These are phyloP conservation scores for Taenaris catops DNA, from an alignment of 2,888 invertebrate species.

Conservation along the genomic window DNA sequence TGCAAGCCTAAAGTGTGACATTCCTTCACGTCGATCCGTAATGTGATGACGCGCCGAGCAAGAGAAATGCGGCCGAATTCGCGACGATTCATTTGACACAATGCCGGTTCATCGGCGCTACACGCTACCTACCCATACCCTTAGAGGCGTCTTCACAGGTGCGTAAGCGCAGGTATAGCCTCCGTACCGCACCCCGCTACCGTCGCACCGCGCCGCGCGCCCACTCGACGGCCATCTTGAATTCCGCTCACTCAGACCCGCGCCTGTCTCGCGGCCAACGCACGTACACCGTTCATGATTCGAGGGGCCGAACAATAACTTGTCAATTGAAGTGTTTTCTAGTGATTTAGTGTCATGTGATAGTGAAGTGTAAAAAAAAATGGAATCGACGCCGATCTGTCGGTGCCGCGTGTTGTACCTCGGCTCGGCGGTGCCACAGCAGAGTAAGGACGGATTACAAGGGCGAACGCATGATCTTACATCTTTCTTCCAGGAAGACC, in stretches of 20 bases:
- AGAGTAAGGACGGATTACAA: conserved; percentile 98
- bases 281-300: conserved; percentile 49
- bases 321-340: conserved; percentile 43
- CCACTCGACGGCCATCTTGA: conserved; percentile 63
- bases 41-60: conserved; percentile 42
- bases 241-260: conserved; percentile 76
- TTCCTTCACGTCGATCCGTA: conserved; percentile 57
- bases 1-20: conserved; percentile 52
- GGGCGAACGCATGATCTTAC: too few species aligned
- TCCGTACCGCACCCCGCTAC: conserved; percentile 29
- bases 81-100: conserved; percentile 71
- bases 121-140: conserved; percentile 28
- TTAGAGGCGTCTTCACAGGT: conserved; percentile 60
- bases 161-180: conserved; percentile 64
- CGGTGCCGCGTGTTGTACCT: conserved; percentile 97
- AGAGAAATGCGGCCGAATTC: conserved; percentile 74
- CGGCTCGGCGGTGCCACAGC: conserved; percentile 97
- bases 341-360: conserved; percentile 69
- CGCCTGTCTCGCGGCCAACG: conserved; percentile 64
- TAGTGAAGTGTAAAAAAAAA: conserved; percentile 64
- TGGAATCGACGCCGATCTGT: conserved; percentile 95
- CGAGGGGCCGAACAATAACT: conserved; percentile 33
- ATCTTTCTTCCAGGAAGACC: conserved; percentile 98
- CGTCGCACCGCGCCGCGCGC: conserved; percentile 26
- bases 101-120: conserved; percentile 71